Percentiles rank a stretch among this genome's conserved stretches.
These are phyloP conservation scores for Radopholus similis DNA, from an alignment of 1,140 invertebrate genomes.

Conservation along the genomic window DNA sequence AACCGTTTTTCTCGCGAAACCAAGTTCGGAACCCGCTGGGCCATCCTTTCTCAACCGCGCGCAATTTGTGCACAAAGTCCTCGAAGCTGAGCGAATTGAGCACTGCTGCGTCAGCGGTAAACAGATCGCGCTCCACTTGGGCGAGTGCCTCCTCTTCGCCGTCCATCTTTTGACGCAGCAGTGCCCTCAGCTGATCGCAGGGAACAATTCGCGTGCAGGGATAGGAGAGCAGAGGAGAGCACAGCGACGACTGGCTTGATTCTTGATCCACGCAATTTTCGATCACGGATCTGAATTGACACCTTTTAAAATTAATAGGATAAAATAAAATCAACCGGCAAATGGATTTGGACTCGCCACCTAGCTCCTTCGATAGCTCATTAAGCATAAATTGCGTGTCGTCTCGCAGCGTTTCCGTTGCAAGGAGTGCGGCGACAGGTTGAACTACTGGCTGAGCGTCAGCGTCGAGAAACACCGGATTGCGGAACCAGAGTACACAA, in stretches of 20 bases:
- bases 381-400: constrained; percentile 14
- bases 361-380: not conserved
- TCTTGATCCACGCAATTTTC: not conserved
- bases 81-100: constrained; percentile 23
- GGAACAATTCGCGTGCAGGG: constrained; percentile 4
- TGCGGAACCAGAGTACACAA: constrained; percentile 24
- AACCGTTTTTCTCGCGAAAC: constrained; percentile 31
- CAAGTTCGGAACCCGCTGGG: constrained; percentile 21
- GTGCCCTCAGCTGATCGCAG: not conserved
- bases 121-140: constrained; percentile 21
- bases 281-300: constrained; percentile 4
- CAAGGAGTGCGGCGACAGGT: constrained; percentile 20
- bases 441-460: constrained; percentile 14
- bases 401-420: not conserved
- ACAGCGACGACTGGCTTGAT: not conserved
- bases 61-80: constrained; percentile 14
- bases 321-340: constrained; percentile 4
- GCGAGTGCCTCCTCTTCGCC: not conserved
- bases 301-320: not conserved
- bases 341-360: constrained; percentile 6
- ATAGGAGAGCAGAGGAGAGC: not conserved
- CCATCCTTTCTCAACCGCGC: constrained; percentile 11
- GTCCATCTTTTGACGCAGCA: not conserved
- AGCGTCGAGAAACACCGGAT: constrained; percentile 11
- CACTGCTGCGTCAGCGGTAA: constrained; percentile 14